Evolutionary conservation across 2,888 invertebrate species (phyloP).

Genomic region (Pseudococcus viburni): DNA sequence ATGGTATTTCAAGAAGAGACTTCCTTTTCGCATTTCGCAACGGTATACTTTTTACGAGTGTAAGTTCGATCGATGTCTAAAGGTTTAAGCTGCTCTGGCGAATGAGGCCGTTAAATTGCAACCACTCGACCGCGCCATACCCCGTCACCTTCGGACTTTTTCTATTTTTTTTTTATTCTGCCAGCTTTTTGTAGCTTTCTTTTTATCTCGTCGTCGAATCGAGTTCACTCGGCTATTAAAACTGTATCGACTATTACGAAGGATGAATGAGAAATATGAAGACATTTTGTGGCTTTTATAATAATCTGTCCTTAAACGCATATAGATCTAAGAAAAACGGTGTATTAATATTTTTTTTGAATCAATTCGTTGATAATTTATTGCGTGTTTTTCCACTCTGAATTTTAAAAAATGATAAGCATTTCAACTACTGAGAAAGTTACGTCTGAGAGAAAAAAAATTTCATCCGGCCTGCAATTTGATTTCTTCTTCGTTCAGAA

Average conservation of each 20-base stretch:
- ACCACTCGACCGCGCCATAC: not conserved
- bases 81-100: not conserved
- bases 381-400: not conserved
- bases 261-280: not conserved
- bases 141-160: not conserved
- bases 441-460: too few relatives aligned
- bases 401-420: too few relatives aligned
- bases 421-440: too few relatives aligned
- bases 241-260: not conserved
- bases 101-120: not conserved
- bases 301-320: not conserved
- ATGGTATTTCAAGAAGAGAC: not conserved
- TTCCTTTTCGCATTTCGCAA: not conserved
- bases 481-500: too few relatives aligned
- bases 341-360: not conserved
- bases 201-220: not conserved
- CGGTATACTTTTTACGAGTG: not conserved
- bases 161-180: not conserved
- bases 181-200: not conserved
- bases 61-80: not conserved
- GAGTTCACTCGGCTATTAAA: not conserved
- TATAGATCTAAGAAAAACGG: not conserved
- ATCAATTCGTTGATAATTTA: slow-evolving; percentile 20
- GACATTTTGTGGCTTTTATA: not conserved
- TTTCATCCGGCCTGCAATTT: too few relatives aligned